Evolutionary conservation across 1,140 invertebrate genomes (phyloP), one percentile per base, ranked within the genome.

Genomic region (Achroia grisella): DNA sequence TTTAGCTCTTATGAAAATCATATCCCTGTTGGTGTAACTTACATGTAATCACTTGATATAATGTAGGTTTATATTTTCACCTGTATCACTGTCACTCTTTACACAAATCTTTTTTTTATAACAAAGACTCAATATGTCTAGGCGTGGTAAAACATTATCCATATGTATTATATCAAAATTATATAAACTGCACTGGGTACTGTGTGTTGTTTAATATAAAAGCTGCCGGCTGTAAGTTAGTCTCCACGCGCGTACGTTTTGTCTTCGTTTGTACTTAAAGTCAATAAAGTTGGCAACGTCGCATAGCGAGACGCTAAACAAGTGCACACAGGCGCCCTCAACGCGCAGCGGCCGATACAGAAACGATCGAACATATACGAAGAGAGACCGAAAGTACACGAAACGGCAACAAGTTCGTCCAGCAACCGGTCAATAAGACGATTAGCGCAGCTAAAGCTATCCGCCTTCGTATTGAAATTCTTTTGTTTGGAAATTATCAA

Each of bases 231-330:
- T 69, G 61, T 64, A 79, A 81, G 67, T 76, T 74, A 56, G 54
- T 75, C 71, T 70, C 75, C 62, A 77, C 75, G 67, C 77, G 78
- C 81, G 77, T 80, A 77, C 78, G 77, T 81, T 81, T 79, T 81
- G 79, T 83, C 81, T 81, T 78, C 62, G 62, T 80, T 76, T 64
- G 69, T 82, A 76, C 76, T 71, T 69, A 74, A 37, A 83, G 78
- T 85, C 79, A 80, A 85, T 85, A 85, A 73, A 85, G 70, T 76
- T 85, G 84, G 82, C 82, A 86, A 86, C 82, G 77, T 80, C 83
- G 85, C 83, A 77, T 68, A 68, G 62, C 64, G 64, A 75, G 80
- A 85, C 83, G 84, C 83, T 81, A 83, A 82, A 82, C 75, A 81
- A 83, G 74, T 79, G 69, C 68, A 76, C 77, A 64, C 69, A 60